A percentile compares a stretch with the other conserved stretches of the same genome.
These are phyloP conservation scores for Trematomus bernacchii DNA, from an alignment of 2,797 vertebrate species.

Conservation along the genomic window DNA sequence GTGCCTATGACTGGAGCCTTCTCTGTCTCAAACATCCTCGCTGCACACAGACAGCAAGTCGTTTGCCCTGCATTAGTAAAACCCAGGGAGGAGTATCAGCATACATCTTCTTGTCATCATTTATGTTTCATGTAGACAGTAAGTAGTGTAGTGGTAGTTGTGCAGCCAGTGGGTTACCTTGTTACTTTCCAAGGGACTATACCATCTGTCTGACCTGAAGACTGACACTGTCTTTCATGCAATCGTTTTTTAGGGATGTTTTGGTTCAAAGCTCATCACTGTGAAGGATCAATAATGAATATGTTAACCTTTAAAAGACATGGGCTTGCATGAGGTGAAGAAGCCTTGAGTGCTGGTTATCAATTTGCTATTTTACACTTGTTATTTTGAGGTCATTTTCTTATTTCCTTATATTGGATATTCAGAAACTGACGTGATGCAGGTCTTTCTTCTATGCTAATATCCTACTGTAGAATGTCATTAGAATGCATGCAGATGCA, in stretches of 20 bases:
- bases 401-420: not conserved
- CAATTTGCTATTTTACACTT: no score
- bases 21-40: not conserved
- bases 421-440: not conserved
- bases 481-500: no score
- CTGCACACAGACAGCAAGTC: slow-evolving; percentile 7
- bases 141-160: not conserved
- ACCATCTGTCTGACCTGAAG: not conserved
- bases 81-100: slow-evolving; percentile 31
- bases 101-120: slow-evolving; percentile 16
- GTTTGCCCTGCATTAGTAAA: slow-evolving; percentile 22
- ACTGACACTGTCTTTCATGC: not conserved
- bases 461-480: no score
- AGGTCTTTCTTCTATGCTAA: not conserved
- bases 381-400: not conserved
- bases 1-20: slow-evolving; percentile 4
- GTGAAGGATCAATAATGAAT: slow-evolving; percentile 7
- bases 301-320: not conserved
- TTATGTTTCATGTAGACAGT: slow-evolving; percentile 13
- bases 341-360: no score
- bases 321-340: no score
- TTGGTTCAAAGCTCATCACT: not conserved
- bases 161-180: not conserved
- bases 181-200: not conserved
- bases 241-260: not conserved